Evolutionary conservation across 2,113 vertebrate genomes (phyloP).

Genomic region (Pangasianodon hypophthalmus): DNA sequence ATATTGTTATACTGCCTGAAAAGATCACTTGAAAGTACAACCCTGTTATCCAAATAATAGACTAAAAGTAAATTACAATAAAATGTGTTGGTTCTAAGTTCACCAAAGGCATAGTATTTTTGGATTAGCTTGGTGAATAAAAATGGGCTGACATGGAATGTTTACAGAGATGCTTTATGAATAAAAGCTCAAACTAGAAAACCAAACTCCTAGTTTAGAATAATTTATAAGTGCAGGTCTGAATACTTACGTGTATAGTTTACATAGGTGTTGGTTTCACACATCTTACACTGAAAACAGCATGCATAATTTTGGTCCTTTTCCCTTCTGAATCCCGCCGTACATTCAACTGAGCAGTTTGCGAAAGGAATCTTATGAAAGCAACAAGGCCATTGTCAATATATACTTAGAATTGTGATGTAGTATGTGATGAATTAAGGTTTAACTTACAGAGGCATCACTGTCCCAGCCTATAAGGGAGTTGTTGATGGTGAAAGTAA

Average conservation of each 20-base stretch:
- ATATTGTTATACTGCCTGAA: not conserved
- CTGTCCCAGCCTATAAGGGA: conserved; percentile 72
- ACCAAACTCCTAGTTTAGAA: not conserved
- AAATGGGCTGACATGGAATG: not conserved
- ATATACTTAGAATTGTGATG: not conserved
- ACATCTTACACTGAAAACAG: conserved; percentile 45
- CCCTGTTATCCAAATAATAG: not conserved
- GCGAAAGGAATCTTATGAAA: conserved; percentile 46
- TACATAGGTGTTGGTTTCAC: conserved; percentile 37
- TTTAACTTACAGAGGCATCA: conserved; percentile 55
- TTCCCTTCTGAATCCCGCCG: conserved; percentile 25
- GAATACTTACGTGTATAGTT: conserved; percentile 45
- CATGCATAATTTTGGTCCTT: conserved; percentile 24
- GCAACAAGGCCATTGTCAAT: not conserved
- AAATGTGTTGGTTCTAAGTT: not conserved
- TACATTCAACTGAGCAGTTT: conserved; percentile 53
- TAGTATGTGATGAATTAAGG: not conserved
- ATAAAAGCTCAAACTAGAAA: too few species aligned
- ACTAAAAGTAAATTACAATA: not conserved
- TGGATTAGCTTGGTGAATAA: not conserved
- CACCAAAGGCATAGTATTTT: not conserved
- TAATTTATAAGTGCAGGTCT: not conserved
- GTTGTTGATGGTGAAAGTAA: conserved; percentile 65
- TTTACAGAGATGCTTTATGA: not conserved
- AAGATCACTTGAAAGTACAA: not conserved